Evolutionary conservation across 2,113 vertebrate genomes (phyloP).

Genomic region (Casuarius casuarius): DNA sequence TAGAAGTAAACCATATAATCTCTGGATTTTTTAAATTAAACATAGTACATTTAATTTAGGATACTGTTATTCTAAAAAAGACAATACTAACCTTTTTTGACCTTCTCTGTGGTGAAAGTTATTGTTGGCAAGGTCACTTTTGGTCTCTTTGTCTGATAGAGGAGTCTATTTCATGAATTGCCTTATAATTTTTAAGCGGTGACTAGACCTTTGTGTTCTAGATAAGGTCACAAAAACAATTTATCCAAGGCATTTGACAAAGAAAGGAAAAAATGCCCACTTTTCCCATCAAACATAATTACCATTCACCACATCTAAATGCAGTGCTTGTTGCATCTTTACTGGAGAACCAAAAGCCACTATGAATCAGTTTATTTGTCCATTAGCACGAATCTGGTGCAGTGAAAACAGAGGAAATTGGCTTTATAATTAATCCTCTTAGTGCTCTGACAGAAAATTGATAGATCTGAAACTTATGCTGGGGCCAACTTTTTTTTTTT

Average conservation of each 20-base stretch:
- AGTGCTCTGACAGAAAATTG: neutral
- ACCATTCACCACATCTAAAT: slow-evolving; percentile 45
- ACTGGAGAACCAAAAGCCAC: neutral
- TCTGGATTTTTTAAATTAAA: slow-evolving; percentile 47
- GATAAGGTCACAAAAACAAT: slow-evolving; percentile 55
- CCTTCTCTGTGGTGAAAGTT: neutral
- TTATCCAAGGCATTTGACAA: slow-evolving; percentile 44
- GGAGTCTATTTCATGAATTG: slow-evolving; percentile 30
- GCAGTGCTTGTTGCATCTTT: slow-evolving; percentile 23
- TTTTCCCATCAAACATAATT: slow-evolving; percentile 48
- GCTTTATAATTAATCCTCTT: slow-evolving; percentile 33
- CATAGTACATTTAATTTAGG: slow-evolving; percentile 23
- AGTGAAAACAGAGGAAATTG: slow-evolving; percentile 1
- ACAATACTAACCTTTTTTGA: neutral
- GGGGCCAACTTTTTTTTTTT: neutral
- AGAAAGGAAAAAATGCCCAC: slow-evolving; percentile 21
- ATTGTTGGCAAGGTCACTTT: slow-evolving; percentile 32
- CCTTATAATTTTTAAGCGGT: slow-evolving; percentile 36
- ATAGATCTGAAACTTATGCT: neutral
- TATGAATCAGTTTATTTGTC: slow-evolving; percentile 23
- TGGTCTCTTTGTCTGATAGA: slow-evolving; percentile 20
- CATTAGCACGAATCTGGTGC: slow-evolving; percentile 27
- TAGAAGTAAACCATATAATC: slow-evolving; percentile 50
- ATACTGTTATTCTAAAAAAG: slow-evolving; percentile 29
- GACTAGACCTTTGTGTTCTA: slow-evolving; percentile 38